These are phyloP conservation scores for Mamestra brassicae DNA, from an alignment of 2,888 invertebrate species.

Conservation along the genomic window DNA sequence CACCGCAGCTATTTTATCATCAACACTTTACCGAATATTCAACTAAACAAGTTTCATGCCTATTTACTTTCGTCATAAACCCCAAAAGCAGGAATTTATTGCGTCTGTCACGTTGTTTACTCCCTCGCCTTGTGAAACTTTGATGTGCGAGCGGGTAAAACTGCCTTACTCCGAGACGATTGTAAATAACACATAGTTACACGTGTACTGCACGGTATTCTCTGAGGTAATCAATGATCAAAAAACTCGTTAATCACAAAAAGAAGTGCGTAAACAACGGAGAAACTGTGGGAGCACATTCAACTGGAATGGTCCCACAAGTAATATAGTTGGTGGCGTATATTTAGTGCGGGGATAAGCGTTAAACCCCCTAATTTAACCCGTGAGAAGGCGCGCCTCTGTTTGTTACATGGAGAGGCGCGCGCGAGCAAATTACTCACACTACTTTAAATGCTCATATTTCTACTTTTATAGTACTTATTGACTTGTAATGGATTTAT, in stretches of 20 bases:
- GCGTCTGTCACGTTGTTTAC: constrained; percentile 68
- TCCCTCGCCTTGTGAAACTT: constrained; percentile 71
- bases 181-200: constrained; percentile 52
- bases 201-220: constrained; percentile 47
- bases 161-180: constrained; percentile 22
- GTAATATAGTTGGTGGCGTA: constrained; percentile 84
- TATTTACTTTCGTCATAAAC: constrained; percentile 81
- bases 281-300: constrained; percentile 72
- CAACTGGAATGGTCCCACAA: constrained; percentile 76
- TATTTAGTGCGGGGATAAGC: constrained; percentile 88
- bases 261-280: constrained; percentile 79
- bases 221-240: constrained; percentile 52
- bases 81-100: constrained; percentile 76
- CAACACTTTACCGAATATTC: constrained; percentile 83
- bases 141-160: constrained; percentile 59
- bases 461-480: no score
- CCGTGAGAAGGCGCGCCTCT: no score
- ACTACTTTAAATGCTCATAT: no score
- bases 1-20: constrained; percentile 83
- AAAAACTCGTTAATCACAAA: constrained; percentile 74
- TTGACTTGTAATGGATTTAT: no score
- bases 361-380: constrained; percentile 90
- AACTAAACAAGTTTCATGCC: constrained; percentile 81
- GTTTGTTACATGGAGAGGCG: no score
- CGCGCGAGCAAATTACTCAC: no score